Evolutionary conservation across 2,888 invertebrate genomes (phyloP), one percentile per base, ranked within the genome.

Genomic region (Pterobdella sp.): DNA sequence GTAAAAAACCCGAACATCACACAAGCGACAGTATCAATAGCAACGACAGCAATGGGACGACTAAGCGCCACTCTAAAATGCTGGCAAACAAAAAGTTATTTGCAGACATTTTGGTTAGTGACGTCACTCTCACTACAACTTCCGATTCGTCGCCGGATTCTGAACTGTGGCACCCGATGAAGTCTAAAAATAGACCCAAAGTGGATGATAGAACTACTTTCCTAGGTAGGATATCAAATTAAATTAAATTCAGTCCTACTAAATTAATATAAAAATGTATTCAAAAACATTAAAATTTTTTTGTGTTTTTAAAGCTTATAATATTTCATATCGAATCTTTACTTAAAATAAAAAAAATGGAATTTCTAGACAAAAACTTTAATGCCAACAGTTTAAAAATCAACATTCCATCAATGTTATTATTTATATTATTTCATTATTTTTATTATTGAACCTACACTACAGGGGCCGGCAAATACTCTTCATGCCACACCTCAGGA

Each of bases 61-160:
- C 4, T 34, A 63, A 22, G 32, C 4, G 3, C 32, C 34, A n/a
- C 34, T 4, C 18, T 34, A n/a, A 35, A n/a, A 26, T 63, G n/a
- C 26, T 63, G 35, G 35, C 56, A 60, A 71, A 56, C 7, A 63
- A 26, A 26, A 71, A 60, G 7, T 63, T 71, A 26, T 71, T 71
- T n/a, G 60, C 71, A 0, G 71, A 71, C 2, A 71, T 32, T 26
- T n/a, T 71, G 60, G 52, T 56, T 2, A 71, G 71, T 34, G 71
- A 71, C 1, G 71, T 63, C 0, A 52, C 52, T 31, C 52, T 71
- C 63, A 63, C 71, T 29, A 52, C 69, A 31, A 69, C 69, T 42
- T 71, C 71, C 26, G 71, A 71, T n/a, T 71, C 71, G 10, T 71
- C 71, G 1, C 60, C 60, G 18, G 71, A 71, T 10, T 52, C 71